Base-by-base conservation (phyloP, 1,140 invertebrate genomes). In the Drosophila setifemur region DNA sequence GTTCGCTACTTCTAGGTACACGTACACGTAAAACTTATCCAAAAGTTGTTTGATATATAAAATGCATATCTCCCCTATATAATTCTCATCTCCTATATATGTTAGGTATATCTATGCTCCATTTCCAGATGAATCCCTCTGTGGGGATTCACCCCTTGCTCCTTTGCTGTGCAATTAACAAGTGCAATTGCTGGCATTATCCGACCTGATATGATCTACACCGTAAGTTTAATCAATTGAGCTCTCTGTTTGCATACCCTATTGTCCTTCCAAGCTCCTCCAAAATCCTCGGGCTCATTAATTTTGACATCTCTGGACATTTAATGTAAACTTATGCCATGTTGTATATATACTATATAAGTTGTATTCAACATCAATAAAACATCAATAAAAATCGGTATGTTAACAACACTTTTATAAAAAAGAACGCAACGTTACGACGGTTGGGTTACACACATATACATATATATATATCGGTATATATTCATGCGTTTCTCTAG, bases 381-480 rank as follows among this genome's bases (percentile, higher is more conserved):
- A 76, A 81, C 76, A 72, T 81, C 48, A 85, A 85, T 79, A 79
- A 63, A 73, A 79, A 86, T 78, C 58, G 70, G 55, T 64, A 72
- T 73, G 48, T 72, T 83, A 85, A 83, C 74, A 86, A 83, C 79
- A 85, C 81, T 75, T 85, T 85, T 86, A 86, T 85, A 85, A 86
- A 86, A 85, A 71, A 58, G 67, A 71, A 75, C 81, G 81, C 81
- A 78, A 86, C 72, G 16, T 79, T 86, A 81, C 61, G 81, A 86
- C 81, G 81, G 66, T 75, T 75, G 70, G 79, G 70, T 83, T 83
- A 85, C 79, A 74, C 49, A 77, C 45, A 58, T 60, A 19, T 45
- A 40, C 37, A 47, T 50, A 54, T 63, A 14, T 67, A 47, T 58
- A 53, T 61, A 37, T 53, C 35, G 37, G 7, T 57, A 57, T 23